Conservation (phyloP, 2,888 invertebrate genomes). For the Andrena bucephala region DNA sequence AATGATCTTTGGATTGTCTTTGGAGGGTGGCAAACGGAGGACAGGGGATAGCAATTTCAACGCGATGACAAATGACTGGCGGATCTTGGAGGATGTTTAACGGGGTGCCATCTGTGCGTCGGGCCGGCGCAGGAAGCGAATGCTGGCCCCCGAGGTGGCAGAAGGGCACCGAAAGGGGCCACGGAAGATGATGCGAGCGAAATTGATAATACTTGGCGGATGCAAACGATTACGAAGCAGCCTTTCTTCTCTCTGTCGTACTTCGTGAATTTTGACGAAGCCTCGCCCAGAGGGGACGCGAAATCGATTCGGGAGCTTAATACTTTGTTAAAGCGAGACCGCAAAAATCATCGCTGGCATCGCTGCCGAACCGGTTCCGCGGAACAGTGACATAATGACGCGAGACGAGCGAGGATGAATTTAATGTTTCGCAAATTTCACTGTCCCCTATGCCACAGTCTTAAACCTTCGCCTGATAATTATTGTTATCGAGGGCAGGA, state of each 20-base stretch:
- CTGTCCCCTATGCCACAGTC: conserved; percentile 54
- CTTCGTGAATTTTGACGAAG: conserved; percentile 60
- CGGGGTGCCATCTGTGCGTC: conserved; percentile 73
- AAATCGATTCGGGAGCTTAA: conserved; percentile 67
- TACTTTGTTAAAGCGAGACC: conserved; percentile 69
- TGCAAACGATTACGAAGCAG: conserved; percentile 76
- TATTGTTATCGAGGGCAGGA: conserved; percentile 1
- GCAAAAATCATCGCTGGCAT: conserved; percentile 66
- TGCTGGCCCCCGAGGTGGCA: conserved; percentile 54
- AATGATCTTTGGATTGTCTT: conserved; percentile 72
- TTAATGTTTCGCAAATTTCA: conserved; percentile 73
- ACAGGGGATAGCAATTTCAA: conserved; percentile 69
- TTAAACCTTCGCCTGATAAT: background rate
- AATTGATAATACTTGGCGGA: conserved; percentile 80
- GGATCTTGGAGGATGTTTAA: conserved; percentile 72
- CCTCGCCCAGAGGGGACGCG: conserved; percentile 56
- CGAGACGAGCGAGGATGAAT: conserved; percentile 67
- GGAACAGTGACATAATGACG: conserved; percentile 76
- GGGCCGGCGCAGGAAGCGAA: conserved; percentile 65
- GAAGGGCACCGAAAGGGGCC: conserved; percentile 50
- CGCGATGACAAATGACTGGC: conserved; percentile 75
- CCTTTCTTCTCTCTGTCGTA: conserved; percentile 37
- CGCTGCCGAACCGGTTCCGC: conserved; percentile 73
- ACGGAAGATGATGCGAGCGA: conserved; percentile 77
- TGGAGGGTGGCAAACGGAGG: conserved; percentile 57